Evolutionary conservation across 2,113 vertebrate species (phyloP).

Genomic region (Pachyramphus minor): DNA sequence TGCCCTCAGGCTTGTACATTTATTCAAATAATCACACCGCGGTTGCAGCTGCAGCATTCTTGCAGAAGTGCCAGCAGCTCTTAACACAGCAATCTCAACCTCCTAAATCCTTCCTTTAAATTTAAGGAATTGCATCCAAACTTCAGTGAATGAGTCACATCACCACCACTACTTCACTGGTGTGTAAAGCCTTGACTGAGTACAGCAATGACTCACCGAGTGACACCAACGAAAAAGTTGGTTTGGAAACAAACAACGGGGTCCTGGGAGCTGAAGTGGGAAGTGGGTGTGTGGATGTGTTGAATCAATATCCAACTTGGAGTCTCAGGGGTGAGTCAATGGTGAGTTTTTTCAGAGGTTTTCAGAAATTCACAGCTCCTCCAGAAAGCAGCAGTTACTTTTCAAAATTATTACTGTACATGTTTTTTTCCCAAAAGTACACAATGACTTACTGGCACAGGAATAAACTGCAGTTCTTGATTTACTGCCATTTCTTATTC

Average conservation of each 20-base stretch:
- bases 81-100: not conserved
- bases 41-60: not conserved
- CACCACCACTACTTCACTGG: not conserved
- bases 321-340: not conserved
- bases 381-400: not conserved
- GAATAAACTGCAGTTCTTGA: not conserved
- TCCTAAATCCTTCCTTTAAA: not conserved
- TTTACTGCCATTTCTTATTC: not conserved
- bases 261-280: not conserved
- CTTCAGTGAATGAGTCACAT: not conserved
- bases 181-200: not conserved
- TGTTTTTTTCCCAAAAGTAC: not conserved
- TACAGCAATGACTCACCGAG: not conserved
- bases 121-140: not conserved
- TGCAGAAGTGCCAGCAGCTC: not conserved
- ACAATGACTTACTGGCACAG: not conserved
- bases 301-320: not conserved
- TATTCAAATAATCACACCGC: not conserved
- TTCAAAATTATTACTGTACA: not conserved
- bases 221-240: not conserved
- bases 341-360: not conserved
- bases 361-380: not conserved
- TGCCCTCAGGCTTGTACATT: not conserved
- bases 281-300: accelerated
- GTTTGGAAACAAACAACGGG: not conserved